phyloP scores from a whole-genome alignment of 2,797 vertebrate species.

The Carcharodon carcharias region DNA sequence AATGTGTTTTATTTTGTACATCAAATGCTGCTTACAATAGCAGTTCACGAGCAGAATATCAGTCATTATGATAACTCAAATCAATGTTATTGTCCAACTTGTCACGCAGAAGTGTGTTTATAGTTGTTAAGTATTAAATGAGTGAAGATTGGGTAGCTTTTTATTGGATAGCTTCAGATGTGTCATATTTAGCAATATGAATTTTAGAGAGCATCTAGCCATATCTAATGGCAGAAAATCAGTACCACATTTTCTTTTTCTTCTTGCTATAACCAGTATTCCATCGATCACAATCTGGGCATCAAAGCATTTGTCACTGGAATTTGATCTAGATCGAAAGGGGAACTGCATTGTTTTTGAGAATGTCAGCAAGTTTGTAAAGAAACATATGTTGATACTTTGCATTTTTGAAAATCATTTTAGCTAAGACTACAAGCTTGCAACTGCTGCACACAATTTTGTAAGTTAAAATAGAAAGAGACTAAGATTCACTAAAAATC shows the following conservation, averaged over 20 bases:
- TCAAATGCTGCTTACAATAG: conserved; percentile 5
- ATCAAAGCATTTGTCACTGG: background rate
- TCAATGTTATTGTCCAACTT: background rate
- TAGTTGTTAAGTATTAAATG: background rate
- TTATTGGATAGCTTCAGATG: background rate
- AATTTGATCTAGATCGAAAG: background rate
- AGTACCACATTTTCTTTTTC: background rate
- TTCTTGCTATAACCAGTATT: background rate
- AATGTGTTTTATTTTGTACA: background rate
- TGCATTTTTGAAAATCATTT: background rate
- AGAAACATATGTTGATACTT: background rate
- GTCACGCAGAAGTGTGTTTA: background rate
- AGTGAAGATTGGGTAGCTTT: background rate
- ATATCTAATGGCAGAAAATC: background rate
- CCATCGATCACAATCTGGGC: background rate
- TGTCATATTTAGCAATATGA: background rate
- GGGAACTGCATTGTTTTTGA: background rate
- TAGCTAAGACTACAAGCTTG: background rate
- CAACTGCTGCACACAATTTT: background rate
- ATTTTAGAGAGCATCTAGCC: background rate
- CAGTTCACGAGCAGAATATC: background rate
- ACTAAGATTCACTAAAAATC: background rate
- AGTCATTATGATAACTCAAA: background rate
- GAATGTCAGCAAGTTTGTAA: background rate
- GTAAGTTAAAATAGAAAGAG: background rate